Base-by-base conservation (phyloP, 2,113 vertebrate genomes). In the Mesocricetus auratus region DNA sequence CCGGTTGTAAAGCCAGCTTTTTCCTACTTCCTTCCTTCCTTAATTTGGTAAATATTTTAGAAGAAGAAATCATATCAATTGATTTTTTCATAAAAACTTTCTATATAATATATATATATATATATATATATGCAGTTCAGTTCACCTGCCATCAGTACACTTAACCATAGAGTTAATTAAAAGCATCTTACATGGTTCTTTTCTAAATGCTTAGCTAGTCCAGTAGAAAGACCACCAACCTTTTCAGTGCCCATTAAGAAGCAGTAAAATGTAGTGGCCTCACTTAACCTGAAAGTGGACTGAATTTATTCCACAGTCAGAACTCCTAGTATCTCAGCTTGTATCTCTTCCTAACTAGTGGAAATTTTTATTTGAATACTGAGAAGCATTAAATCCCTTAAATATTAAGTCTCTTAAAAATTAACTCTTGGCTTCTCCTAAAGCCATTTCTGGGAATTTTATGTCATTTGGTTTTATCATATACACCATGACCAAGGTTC, bases 351-450 rank as follows among this genome's bases (percentile, higher is more conserved):
- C 21, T 82, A 6, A 5, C 16, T 93, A 13, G 45, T 81, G 45
- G 12, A 60, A 92, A 95, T 69, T 50, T 86, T 64, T n/a, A 47
- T 15, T 47, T 79, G 24, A 87, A 56, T 90, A 85, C 75, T 90
- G 39, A 88, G 58, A 90, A 95, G 81, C 3, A n/a, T 45, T 85
- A 58, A 90, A 94, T 60, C 29, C 11, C 17, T 60, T 75, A 75
- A 62, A 75, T 47, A 45, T 66, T 86, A 29, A 92, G 26, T 71
- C 50, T 95, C 71, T 71, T 75, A 88, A 96, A 94, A 47, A 77
- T 11, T 58, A 56, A 89, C 21, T 60, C 60, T 87, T 50, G 66
- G 64, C 17, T 71, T 90, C 33, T 62, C 68, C 91, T 73, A 58
- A 69, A 94, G 69, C 24, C 33, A 12, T 11, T 50, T 45, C 50